A percentile compares a stretch with the other conserved stretches of the same genome.
phyloP scores from a whole-genome alignment of 2,888 invertebrate genomes.

The Sympetrum striolatum region DNA sequence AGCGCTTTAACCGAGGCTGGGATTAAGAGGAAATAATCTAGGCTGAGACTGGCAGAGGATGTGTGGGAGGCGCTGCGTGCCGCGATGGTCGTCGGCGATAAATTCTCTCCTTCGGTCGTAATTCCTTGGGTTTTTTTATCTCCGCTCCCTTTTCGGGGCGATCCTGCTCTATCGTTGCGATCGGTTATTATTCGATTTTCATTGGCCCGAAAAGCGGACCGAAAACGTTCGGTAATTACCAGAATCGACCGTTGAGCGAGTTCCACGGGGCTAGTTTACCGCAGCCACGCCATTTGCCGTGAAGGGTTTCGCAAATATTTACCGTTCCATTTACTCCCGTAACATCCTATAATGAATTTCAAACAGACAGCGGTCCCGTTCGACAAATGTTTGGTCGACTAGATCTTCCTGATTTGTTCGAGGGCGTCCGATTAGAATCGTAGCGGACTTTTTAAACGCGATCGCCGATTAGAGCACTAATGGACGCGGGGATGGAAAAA shows the following conservation, averaged over 20 bases:
- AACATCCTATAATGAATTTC: not conserved
- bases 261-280: not conserved
- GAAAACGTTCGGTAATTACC: not conserved
- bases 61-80: not conserved
- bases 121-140: not conserved
- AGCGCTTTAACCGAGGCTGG: no score
- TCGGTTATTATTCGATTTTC: not conserved
- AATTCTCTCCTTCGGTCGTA: not conserved
- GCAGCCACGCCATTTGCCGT: not conserved
- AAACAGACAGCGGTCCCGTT: not conserved
- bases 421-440: not conserved
- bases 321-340: not conserved
- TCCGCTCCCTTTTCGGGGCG: not conserved
- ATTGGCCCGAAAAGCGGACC: not conserved
- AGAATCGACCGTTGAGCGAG: not conserved
- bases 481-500: no score
- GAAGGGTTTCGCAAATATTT: not conserved
- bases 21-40: not conserved
- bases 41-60: not conserved
- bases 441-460: no score
- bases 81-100: not conserved
- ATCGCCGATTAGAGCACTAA: no score
- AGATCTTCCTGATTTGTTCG: not conserved
- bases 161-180: not conserved
- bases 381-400: not conserved